A percentile compares a stretch with the other conserved stretches of the same genome.
These are phyloP conservation scores for Numida meleagris DNA, from an alignment of 2,113 vertebrate genomes.

Conservation along the genomic window DNA sequence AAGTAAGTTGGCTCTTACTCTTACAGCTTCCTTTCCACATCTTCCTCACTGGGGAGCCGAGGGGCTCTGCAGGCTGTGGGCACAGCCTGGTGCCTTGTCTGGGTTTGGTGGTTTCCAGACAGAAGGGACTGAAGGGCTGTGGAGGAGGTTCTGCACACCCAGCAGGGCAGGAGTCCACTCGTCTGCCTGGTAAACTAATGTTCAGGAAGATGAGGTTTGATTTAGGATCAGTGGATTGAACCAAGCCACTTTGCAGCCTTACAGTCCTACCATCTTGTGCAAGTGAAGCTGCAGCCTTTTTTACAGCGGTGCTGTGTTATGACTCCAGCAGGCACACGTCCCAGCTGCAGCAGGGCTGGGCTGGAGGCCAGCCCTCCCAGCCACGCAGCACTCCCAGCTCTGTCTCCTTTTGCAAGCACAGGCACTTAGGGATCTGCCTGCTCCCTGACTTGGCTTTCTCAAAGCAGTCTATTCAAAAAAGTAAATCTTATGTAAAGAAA, in stretches of 20 bases:
- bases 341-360: accelerated
- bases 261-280: not conserved
- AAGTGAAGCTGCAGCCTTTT: not conserved
- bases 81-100: not conserved
- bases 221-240: not conserved
- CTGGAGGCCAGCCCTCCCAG: not conserved
- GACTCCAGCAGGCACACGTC: not conserved
- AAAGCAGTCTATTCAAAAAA: not conserved
- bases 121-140: not conserved
- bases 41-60: not conserved
- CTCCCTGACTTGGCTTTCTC: not conserved
- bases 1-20: constrained; percentile 77
- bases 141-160: not conserved
- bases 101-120: not conserved
- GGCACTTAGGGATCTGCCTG: not conserved
- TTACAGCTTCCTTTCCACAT: accelerated
- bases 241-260: not conserved
- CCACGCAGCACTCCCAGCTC: not conserved
- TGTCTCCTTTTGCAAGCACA: not conserved
- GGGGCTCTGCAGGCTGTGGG: not conserved
- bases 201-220: not conserved
- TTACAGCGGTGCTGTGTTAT: not conserved
- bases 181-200: not conserved
- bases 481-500: not conserved
- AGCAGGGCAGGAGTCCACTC: not conserved